Conservation (phyloP, 2,888 invertebrate species). For the Pyrochroa serraticornis region DNA sequence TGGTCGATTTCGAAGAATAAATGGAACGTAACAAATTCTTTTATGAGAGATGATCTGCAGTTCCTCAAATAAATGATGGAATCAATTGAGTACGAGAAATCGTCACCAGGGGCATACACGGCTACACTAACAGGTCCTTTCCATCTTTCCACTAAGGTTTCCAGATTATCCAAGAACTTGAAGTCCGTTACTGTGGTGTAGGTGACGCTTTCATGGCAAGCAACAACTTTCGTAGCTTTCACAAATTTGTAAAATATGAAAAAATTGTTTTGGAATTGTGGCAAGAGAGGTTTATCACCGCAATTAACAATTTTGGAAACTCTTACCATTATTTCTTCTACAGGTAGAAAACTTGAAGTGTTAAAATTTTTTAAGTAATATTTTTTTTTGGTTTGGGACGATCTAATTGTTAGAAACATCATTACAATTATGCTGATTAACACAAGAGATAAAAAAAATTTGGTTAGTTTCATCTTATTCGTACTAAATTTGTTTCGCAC, state of each 20-base stretch:
- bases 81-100: conserved; percentile 73
- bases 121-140: conserved; percentile 81
- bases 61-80: conserved; percentile 77
- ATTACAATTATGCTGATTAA: no score
- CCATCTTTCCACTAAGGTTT: conserved; percentile 79
- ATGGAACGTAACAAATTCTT: conserved; percentile 80
- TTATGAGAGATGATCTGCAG: conserved; percentile 74
- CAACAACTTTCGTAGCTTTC: neutral
- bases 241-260: conserved; percentile 8
- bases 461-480: no score
- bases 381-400: no score
- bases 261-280: conserved; percentile 1
- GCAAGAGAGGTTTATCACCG: no score
- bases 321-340: no score
- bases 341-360: no score
- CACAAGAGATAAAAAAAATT: no score
- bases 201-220: conserved; percentile 69
- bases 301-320: no score
- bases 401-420: no score
- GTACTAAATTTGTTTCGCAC: no score
- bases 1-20: conserved; percentile 80
- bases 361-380: no score
- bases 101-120: conserved; percentile 80
- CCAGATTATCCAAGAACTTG: conserved; percentile 83
- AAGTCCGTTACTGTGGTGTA: conserved; percentile 61